These are phyloP conservation scores for Halichondria panicea DNA, from an alignment of 37 sponge, comb jelly and placozoan genomes.

Conservation along the genomic window DNA sequence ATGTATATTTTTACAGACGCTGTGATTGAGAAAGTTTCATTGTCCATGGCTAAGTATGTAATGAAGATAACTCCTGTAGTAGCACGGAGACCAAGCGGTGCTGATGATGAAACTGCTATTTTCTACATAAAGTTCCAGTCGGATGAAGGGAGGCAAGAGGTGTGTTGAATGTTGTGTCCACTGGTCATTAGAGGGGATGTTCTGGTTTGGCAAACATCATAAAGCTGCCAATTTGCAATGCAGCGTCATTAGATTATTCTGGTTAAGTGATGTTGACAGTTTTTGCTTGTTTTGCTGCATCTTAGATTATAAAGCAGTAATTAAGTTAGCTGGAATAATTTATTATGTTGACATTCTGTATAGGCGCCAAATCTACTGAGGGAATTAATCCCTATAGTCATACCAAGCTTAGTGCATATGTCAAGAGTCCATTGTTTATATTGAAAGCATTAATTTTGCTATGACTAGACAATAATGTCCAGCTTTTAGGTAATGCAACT, in stretches of 20 bases:
- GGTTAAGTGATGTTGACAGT: too few relatives aligned
- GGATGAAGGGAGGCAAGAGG: constrained; percentile 44
- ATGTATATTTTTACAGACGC: constrained; percentile 38
- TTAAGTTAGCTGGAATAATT: too few relatives aligned
- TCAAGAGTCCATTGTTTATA: too few relatives aligned
- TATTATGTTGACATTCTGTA: too few relatives aligned
- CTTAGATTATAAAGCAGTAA: too few relatives aligned
- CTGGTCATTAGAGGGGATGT: too few relatives aligned
- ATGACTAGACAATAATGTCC: background rate
- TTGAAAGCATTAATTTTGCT: background rate
- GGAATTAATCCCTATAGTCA: too few relatives aligned
- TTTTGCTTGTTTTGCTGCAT: too few relatives aligned
- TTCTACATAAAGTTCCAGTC: constrained; percentile 52
- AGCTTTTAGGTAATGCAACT: background rate
- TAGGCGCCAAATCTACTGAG: too few relatives aligned
- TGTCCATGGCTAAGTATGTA: constrained; percentile 37
- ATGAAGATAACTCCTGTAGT: constrained; percentile 59
- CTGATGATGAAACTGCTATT: constrained; percentile 29
- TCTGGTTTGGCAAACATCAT: too few relatives aligned
- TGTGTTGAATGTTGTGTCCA: background rate
- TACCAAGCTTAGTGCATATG: too few relatives aligned
- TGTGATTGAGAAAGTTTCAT: constrained; percentile 35
- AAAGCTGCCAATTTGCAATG: too few relatives aligned
- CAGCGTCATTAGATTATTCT: background rate
- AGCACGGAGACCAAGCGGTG: constrained; percentile 51